Evolutionary conservation across 2,888 invertebrate species (phyloP).

Genomic region (Ellobium chinense): DNA sequence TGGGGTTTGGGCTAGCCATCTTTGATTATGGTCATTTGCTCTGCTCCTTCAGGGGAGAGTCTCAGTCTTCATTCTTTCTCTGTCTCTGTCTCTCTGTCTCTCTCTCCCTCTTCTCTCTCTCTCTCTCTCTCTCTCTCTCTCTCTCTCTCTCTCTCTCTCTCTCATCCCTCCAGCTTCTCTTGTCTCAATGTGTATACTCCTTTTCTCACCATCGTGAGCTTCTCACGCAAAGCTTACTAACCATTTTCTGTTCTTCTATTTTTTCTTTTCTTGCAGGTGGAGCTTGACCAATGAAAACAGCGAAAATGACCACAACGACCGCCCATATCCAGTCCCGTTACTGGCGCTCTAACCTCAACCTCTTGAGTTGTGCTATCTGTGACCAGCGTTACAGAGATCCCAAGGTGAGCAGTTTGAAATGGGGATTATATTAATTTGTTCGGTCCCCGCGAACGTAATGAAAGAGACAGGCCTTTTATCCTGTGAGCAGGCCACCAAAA

Average conservation of each 20-base stretch:
- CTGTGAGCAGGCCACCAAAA: background rate
- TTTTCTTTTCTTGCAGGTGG: conserved; percentile 10
- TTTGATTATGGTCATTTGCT: no score
- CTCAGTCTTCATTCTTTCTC: no score
- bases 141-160: background rate
- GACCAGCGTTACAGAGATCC: conserved; percentile 67
- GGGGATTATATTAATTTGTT: background rate
- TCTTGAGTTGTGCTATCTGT: conserved; percentile 78
- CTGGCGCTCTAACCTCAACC: conserved; percentile 63
- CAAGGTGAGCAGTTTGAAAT: conserved; percentile 17
- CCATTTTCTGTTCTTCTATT: background rate
- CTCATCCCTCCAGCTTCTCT: background rate
- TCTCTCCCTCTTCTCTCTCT: background rate
- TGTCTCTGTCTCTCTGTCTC: background rate
- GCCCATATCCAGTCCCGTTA: background rate
- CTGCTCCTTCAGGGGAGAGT: no score
- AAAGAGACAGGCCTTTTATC: no score
- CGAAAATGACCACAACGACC: conserved; percentile 1
- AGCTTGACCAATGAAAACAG: background rate
- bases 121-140: background rate
- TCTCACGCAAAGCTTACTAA: no score
- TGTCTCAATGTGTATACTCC: background rate
- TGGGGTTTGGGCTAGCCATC: no score
- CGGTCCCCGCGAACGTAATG: no score
- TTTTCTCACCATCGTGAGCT: no score